These are phyloP conservation scores for Pteromalus puparum DNA, from an alignment of 1,140 invertebrate genomes.

Conservation along the genomic window DNA sequence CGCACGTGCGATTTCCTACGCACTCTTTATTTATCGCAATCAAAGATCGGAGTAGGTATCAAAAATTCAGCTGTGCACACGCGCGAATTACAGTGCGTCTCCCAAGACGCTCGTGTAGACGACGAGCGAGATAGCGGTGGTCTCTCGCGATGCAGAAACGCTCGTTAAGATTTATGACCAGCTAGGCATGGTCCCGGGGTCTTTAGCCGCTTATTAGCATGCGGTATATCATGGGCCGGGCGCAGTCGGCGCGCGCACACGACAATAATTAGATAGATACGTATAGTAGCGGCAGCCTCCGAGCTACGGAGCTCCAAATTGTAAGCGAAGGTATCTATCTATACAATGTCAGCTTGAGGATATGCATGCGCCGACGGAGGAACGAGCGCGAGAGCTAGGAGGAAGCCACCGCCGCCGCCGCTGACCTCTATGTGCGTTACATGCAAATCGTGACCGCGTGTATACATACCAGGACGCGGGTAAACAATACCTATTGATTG, in stretches of 20 bases:
- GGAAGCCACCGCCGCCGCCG: neutral
- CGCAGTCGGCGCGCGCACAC: slow-evolving; percentile 64
- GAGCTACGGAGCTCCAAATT: slow-evolving; percentile 45
- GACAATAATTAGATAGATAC: slow-evolving; percentile 77
- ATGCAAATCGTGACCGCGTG: slow-evolving; percentile 33
- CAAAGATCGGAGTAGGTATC: neutral
- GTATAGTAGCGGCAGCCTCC: neutral
- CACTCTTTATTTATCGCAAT: neutral
- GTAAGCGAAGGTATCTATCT: slow-evolving; percentile 56
- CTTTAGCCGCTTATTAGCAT: slow-evolving; percentile 77
- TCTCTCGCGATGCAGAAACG: slow-evolving; percentile 64
- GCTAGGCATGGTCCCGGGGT: slow-evolving; percentile 69
- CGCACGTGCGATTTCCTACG: neutral
- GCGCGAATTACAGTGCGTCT: slow-evolving; percentile 40
- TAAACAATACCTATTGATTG: slow-evolving; percentile 40
- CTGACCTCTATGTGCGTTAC: slow-evolving; percentile 23
- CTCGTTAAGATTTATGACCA: slow-evolving; percentile 72
- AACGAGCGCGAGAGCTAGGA: neutral
- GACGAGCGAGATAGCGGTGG: neutral
- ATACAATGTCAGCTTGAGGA: slow-evolving; percentile 48
- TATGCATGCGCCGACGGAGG: neutral
- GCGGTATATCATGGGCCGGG: slow-evolving; percentile 72
- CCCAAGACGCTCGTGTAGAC: slow-evolving; percentile 63
- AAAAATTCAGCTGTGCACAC: neutral
- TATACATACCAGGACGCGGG: neutral